phyloP scores from a whole-genome alignment of 1,140 invertebrate species.

The Micrasema minimum region DNA sequence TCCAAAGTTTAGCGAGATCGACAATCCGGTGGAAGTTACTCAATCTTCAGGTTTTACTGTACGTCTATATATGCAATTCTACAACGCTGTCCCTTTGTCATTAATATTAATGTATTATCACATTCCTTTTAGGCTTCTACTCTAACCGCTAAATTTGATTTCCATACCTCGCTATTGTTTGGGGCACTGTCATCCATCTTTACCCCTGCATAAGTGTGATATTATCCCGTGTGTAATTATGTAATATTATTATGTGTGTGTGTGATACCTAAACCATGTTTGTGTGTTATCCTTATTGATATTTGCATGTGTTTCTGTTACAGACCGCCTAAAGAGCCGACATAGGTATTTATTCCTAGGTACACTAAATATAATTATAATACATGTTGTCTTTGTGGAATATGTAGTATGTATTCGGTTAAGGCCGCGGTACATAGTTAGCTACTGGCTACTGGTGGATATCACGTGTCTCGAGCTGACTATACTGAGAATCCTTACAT shows the following conservation, averaged over 20 bases:
- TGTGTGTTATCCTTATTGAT: slow-evolving; percentile 28
- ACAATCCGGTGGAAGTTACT: too few relatives aligned
- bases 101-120: too few relatives aligned
- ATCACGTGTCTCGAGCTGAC: not conserved
- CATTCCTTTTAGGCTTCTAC: too few relatives aligned
- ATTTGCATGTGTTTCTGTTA: slow-evolving; percentile 51
- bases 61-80: too few relatives aligned
- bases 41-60: too few relatives aligned
- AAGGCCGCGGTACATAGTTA: not conserved
- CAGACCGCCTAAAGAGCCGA: slow-evolving; percentile 51
- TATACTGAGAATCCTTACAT: not conserved
- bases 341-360: slow-evolving; percentile 50
- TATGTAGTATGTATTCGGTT: slow-evolving; percentile 22
- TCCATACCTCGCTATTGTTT: too few relatives aligned
- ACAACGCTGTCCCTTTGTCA: too few relatives aligned
- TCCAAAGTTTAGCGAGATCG: not conserved
- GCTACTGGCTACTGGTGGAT: not conserved
- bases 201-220: not conserved
- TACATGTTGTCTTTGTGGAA: slow-evolving; percentile 51
- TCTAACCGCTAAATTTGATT: too few relatives aligned
- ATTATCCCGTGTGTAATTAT: slow-evolving; percentile 7
- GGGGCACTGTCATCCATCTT: too few relatives aligned
- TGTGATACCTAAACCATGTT: slow-evolving; percentile 1
- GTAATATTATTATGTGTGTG: slow-evolving; percentile 23
- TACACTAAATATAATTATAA: slow-evolving; percentile 22